These are phyloP conservation scores for Candoia aspera DNA, from an alignment of 2,113 vertebrate genomes.

Conservation along the genomic window DNA sequence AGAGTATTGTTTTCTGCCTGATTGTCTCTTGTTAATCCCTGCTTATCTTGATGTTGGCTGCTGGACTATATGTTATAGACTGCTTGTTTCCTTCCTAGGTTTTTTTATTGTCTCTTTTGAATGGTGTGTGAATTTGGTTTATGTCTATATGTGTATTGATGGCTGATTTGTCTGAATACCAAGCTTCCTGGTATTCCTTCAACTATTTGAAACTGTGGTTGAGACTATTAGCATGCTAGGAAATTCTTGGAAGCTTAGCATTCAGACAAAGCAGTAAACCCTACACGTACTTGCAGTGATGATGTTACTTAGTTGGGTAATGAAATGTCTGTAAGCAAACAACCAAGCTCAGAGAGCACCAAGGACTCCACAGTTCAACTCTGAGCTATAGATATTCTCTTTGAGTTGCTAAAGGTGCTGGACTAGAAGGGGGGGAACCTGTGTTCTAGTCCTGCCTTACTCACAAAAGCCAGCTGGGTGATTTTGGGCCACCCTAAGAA, in stretches of 20 bases:
- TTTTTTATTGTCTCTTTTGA: too few relatives aligned
- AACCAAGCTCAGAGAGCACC: neutral
- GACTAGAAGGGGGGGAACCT: neutral
- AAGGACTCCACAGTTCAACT: neutral
- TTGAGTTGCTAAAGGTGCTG: neutral
- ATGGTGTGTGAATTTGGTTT: too few relatives aligned
- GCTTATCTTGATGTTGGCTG: too few relatives aligned
- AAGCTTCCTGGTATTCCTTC: too few relatives aligned
- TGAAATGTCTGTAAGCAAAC: neutral
- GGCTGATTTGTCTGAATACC: too few relatives aligned
- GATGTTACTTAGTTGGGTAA: neutral
- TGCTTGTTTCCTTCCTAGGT: too few relatives aligned
- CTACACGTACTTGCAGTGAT: neutral
- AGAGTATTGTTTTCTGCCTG: neutral
- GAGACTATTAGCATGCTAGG: too few relatives aligned
- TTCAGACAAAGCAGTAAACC: neutral
- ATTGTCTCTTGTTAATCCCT: too few relatives aligned
- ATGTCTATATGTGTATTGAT: too few relatives aligned
- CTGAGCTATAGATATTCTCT: neutral
- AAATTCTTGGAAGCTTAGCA: too few relatives aligned
- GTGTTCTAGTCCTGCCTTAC: neutral
- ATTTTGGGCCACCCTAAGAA: neutral
- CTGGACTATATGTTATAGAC: too few relatives aligned
- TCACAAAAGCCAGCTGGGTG: neutral
- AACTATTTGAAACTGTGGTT: too few relatives aligned